Conservation (phyloP, 2,113 vertebrate genomes). For the Aspiorhynchus laticeps region DNA sequence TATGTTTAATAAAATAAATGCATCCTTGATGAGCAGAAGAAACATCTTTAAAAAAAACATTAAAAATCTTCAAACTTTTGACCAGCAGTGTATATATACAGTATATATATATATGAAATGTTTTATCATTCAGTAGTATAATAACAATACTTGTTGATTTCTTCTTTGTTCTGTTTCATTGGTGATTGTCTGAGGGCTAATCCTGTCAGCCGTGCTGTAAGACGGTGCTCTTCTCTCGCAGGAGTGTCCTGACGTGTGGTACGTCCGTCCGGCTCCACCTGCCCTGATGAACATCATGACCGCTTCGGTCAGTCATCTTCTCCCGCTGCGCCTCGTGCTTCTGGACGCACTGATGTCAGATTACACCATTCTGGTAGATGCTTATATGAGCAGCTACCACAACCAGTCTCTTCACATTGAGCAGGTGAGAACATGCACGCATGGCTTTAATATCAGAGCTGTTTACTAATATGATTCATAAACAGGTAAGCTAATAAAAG, state of each 20-base stretch:
- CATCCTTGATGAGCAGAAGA: too few relatives aligned
- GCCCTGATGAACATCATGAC: slow-evolving; percentile 79
- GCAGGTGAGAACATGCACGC: slow-evolving; percentile 55
- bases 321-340: slow-evolving; percentile 78
- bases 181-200: too few relatives aligned
- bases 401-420: slow-evolving; percentile 65
- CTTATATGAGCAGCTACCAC: slow-evolving; percentile 74
- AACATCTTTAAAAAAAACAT: too few relatives aligned
- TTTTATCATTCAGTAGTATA: too few relatives aligned
- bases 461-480: not conserved
- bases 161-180: too few relatives aligned
- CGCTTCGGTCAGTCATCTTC: slow-evolving; percentile 79
- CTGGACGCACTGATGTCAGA: slow-evolving; percentile 85
- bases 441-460: not conserved
- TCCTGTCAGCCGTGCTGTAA: too few relatives aligned
- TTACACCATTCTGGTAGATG: slow-evolving; percentile 77
- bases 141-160: too few relatives aligned
- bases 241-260: slow-evolving; percentile 80
- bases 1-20: too few relatives aligned
- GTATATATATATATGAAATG: too few relatives aligned
- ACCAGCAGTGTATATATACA: too few relatives aligned
- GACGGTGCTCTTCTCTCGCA: slow-evolving; percentile 47
- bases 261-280: slow-evolving; percentile 76
- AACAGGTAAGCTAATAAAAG: not conserved
- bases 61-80: too few relatives aligned